Percentiles rank a stretch among this genome's conserved stretches.
phyloP scores from a whole-genome alignment of 1,140 invertebrate species.

The Drosophila cardini region DNA sequence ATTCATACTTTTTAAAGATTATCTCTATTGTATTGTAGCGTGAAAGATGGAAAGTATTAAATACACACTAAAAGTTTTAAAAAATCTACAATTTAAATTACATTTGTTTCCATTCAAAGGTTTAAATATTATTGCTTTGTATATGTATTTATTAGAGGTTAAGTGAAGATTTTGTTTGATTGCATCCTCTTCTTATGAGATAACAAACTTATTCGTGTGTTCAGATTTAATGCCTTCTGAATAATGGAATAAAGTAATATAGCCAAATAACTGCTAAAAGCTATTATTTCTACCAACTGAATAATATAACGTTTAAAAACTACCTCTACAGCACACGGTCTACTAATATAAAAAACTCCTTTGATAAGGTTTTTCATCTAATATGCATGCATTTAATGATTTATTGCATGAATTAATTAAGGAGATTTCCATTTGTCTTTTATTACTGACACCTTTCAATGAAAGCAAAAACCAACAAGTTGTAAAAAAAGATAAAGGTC shows the following conservation, averaged over 20 bases:
- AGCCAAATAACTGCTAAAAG: too few relatives aligned
- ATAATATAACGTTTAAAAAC: too few relatives aligned
- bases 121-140: constrained; percentile 29
- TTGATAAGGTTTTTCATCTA: too few relatives aligned
- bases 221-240: too few relatives aligned
- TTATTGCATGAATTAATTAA: too few relatives aligned
- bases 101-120: constrained; percentile 2
- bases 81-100: constrained; percentile 10
- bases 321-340: too few relatives aligned
- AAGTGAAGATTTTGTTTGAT: constrained; percentile 33
- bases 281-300: too few relatives aligned
- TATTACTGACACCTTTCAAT: constrained; percentile 17
- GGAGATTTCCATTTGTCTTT: not conserved
- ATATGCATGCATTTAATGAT: too few relatives aligned
- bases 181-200: not conserved
- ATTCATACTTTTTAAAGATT: constrained; percentile 12
- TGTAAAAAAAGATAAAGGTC: constrained; percentile 19
- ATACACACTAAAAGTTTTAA: constrained; percentile 19
- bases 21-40: constrained; percentile 18
- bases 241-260: too few relatives aligned
- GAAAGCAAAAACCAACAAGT: constrained; percentile 31
- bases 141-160: constrained; percentile 1
- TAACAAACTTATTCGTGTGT: constrained; percentile 16
- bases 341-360: too few relatives aligned
- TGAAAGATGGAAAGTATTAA: not conserved